Evolutionary conservation across 2,113 vertebrate species (phyloP).

Genomic region (Loxodonta africana): DNA sequence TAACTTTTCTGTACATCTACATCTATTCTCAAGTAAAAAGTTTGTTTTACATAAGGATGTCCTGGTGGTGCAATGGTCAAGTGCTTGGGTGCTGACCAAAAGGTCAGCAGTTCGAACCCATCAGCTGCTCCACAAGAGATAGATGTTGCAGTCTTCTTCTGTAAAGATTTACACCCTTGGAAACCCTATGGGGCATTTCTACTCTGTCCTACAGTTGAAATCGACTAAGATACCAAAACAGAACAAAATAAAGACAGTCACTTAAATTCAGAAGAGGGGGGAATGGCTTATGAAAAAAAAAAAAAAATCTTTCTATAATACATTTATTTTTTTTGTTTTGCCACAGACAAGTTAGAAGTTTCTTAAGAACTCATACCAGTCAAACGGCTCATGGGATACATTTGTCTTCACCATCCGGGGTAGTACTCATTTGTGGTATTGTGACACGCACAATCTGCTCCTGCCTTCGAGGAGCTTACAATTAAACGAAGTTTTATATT

Average conservation of each 20-base stretch:
- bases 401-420: background rate
- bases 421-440: background rate
- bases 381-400: background rate
- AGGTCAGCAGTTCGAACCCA: too few relatives aligned
- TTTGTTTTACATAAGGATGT: background rate
- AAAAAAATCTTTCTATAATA: background rate
- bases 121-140: too few relatives aligned
- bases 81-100: too few relatives aligned
- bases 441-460: background rate
- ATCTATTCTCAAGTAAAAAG: background rate
- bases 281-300: background rate
- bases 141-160: too few relatives aligned
- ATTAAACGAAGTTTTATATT: background rate
- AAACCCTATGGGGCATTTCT: too few relatives aligned
- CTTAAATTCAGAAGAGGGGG: background rate
- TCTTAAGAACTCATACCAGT: background rate
- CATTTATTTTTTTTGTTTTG: background rate
- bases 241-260: background rate
- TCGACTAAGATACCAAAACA: background rate
- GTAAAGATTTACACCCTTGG: too few relatives aligned
- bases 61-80: too few relatives aligned
- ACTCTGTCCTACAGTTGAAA: too few relatives aligned
- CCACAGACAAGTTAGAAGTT: background rate
- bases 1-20: background rate
- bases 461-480: background rate